Conservation (phyloP, 2,113 vertebrate species). For the Ivindomyrus marchei region DNA sequence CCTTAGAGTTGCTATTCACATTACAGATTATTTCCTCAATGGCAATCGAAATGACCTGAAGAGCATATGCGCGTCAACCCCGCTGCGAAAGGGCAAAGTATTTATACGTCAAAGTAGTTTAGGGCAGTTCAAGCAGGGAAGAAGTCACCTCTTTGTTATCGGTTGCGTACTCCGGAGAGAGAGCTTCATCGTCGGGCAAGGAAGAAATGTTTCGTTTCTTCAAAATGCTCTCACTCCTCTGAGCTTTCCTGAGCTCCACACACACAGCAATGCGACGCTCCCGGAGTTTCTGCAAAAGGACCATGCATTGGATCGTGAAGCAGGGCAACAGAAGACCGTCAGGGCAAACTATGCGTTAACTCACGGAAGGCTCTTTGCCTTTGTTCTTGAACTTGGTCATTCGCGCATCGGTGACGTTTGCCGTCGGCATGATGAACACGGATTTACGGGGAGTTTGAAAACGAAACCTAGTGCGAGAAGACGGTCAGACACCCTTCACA, state of each 20-base stretch:
- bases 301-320: too few relatives aligned
- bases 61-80: not conserved
- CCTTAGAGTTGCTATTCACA: constrained; percentile 50
- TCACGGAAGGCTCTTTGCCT: constrained; percentile 71
- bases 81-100: not conserved
- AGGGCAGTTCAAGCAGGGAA: not conserved
- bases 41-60: constrained; percentile 49
- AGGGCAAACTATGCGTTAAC: constrained; percentile 24
- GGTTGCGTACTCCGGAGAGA: constrained; percentile 37
- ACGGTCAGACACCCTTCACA: not conserved
- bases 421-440: constrained; percentile 54
- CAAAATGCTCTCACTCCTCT: constrained; percentile 72
- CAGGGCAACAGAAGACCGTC: not conserved
- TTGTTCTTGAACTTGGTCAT: constrained; percentile 77
- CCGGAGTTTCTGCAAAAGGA: constrained; percentile 57
- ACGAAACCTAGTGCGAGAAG: not conserved
- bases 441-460: not conserved
- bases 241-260: constrained; percentile 74
- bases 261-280: constrained; percentile 61
- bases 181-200: constrained; percentile 40
- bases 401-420: constrained; percentile 41
- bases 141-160: constrained; percentile 40
- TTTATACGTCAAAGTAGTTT: not conserved
- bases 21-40: constrained; percentile 64
- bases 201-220: constrained; percentile 66